Conservation (phyloP, 2,113 vertebrate species). For the Herpetotheres cachinnans region DNA sequence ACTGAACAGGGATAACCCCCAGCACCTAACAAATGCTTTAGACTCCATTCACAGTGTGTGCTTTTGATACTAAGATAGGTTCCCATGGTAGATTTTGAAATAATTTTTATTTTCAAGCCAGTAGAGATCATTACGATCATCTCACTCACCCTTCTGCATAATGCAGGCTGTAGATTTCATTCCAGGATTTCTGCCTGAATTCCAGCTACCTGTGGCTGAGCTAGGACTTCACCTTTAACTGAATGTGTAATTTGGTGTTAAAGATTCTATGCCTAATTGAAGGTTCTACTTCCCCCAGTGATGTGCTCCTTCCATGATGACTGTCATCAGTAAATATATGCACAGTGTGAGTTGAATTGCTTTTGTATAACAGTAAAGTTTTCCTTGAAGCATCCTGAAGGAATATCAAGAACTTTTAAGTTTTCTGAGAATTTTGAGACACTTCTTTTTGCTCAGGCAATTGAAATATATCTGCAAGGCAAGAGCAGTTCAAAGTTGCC, state of each 20-base stretch:
- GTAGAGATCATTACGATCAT: neutral
- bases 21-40: neutral
- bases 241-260: neutral
- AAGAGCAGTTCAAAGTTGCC: slow-evolving; percentile 50
- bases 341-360: neutral
- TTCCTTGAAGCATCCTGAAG: neutral
- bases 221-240: neutral
- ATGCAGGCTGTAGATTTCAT: neutral
- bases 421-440: neutral
- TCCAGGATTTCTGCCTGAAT: neutral
- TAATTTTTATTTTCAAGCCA: neutral
- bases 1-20: neutral
- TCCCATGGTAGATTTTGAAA: neutral
- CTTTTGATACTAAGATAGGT: neutral
- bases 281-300: neutral
- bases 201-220: neutral
- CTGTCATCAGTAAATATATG: neutral
- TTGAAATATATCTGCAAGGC: slow-evolving; percentile 38
- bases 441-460: neutral
- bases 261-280: neutral
- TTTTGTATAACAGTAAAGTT: neutral
- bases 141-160: neutral
- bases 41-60: neutral
- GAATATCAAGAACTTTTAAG: neutral
- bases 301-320: neutral